Conservation (phyloP, 2,888 invertebrate genomes). For the Drosophila atroscutellata region DNA sequence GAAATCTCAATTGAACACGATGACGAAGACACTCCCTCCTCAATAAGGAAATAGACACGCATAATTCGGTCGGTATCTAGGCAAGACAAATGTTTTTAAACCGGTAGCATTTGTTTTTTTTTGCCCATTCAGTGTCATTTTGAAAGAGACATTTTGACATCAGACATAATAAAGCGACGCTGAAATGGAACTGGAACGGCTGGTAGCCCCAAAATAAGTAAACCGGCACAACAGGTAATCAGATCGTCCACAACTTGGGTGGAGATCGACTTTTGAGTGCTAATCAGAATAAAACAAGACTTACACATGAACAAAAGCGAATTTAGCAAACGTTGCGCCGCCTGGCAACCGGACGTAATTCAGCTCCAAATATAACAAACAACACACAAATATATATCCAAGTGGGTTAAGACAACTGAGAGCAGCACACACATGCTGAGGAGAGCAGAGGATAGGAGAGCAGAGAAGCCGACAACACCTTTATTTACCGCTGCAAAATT, state of each 20-base stretch:
- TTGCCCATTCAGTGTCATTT: conserved; percentile 18
- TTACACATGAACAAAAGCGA: conserved; percentile 6
- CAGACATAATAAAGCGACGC: conserved; percentile 33
- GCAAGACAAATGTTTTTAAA: conserved; percentile 29
- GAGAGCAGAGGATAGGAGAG: not conserved
- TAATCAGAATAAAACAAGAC: conserved; percentile 56
- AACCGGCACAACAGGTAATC: conserved; percentile 77
- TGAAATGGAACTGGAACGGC: conserved; percentile 58
- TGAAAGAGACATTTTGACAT: conserved; percentile 56
- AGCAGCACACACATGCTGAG: not conserved
- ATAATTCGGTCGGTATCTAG: conserved; percentile 24
- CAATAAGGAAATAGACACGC: conserved; percentile 38
- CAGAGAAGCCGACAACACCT: not conserved
- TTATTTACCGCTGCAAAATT: conserved; percentile 22
- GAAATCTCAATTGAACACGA: not conserved
- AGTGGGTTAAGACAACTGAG: conserved; percentile 46
- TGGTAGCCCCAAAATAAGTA: conserved; percentile 64
- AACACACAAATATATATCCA: conserved; percentile 23
- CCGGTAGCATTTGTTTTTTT: conserved; percentile 19
- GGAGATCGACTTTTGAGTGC: conserved; percentile 32
- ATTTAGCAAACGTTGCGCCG: conserved; percentile 16
- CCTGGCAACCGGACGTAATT: conserved; percentile 58
- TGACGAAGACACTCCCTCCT: not conserved
- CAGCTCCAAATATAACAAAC: conserved; percentile 6
- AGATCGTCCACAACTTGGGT: conserved; percentile 16